Evolutionary conservation across 2,113 vertebrate species (phyloP).

Genomic region (Macroglossus sobrinus): DNA sequence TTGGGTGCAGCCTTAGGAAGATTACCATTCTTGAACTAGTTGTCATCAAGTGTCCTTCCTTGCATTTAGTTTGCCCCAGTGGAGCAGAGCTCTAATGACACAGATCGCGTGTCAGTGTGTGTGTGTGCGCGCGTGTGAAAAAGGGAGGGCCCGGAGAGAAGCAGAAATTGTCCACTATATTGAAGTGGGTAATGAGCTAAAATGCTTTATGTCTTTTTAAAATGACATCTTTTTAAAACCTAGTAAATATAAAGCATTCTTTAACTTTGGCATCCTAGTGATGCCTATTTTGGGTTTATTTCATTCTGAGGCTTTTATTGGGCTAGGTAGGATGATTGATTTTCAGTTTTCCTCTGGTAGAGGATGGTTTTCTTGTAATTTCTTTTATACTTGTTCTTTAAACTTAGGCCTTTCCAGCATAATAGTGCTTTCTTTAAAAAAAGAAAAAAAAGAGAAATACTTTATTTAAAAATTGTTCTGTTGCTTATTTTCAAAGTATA

Average conservation of each 20-base stretch:
- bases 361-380: neutral
- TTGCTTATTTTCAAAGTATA: slow-evolving; percentile 18
- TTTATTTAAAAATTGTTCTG: neutral
- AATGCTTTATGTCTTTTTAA: neutral
- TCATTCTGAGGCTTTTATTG: slow-evolving; percentile 1
- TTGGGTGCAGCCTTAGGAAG: slow-evolving; percentile 61
- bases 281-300: neutral
- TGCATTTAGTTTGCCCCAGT: slow-evolving; percentile 28
- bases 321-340: neutral
- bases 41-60: slow-evolving; percentile 76
- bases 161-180: neutral
- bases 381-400: neutral
- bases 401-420: neutral
- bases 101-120: neutral
- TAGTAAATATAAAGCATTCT: neutral
- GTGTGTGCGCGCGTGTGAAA: neutral
- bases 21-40: slow-evolving; percentile 73
- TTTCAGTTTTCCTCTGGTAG: neutral
- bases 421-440: neutral
- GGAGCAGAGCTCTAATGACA: slow-evolving; percentile 40
- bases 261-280: neutral
- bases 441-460: neutral
- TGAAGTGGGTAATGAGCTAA: neutral
- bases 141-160: neutral
- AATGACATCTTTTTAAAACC: neutral